These are phyloP conservation scores for Nilaparvata lugens DNA, from an alignment of 1,140 invertebrate genomes.

Conservation along the genomic window DNA sequence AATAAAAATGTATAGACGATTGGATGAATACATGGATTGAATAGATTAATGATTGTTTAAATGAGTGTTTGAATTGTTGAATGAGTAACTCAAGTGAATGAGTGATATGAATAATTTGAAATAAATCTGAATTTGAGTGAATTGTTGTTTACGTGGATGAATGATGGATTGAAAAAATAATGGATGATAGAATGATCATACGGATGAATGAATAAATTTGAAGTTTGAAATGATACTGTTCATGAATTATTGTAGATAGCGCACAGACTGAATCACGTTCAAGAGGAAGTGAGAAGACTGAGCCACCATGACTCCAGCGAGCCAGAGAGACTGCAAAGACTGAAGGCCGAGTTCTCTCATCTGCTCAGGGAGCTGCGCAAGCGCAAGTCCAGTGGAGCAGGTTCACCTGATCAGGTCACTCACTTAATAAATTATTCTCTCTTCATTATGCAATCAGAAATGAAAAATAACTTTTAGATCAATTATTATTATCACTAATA, in stretches of 20 bases:
- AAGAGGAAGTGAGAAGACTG: constrained; percentile 41
- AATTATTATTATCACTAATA: neutral
- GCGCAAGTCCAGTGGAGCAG: constrained; percentile 9
- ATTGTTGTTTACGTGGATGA: too few species aligned
- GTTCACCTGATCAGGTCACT: neutral
- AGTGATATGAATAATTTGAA: too few species aligned
- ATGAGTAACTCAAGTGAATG: too few species aligned
- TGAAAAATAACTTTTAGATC: neutral
- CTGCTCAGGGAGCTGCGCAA: constrained; percentile 40
- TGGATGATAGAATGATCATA: too few species aligned
- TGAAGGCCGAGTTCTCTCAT: constrained; percentile 44
- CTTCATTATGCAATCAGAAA: neutral
- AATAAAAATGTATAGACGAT: too few species aligned
- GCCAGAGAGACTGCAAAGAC: constrained; percentile 34
- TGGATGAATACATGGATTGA: too few species aligned
- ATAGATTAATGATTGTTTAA: too few species aligned
- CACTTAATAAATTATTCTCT: neutral
- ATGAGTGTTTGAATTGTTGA: too few species aligned
- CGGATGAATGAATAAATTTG: too few species aligned
- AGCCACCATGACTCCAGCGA: constrained; percentile 26
- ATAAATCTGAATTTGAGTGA: too few species aligned
- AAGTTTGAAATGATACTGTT: too few species aligned
- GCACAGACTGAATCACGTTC: constrained; percentile 38
- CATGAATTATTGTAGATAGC: constrained; percentile 35
- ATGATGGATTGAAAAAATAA: too few species aligned